A percentile compares a stretch with the other conserved stretches of the same genome.
Conservation (phyloP, 2,888 invertebrate species). For the Aproaerema taeniolella region DNA sequence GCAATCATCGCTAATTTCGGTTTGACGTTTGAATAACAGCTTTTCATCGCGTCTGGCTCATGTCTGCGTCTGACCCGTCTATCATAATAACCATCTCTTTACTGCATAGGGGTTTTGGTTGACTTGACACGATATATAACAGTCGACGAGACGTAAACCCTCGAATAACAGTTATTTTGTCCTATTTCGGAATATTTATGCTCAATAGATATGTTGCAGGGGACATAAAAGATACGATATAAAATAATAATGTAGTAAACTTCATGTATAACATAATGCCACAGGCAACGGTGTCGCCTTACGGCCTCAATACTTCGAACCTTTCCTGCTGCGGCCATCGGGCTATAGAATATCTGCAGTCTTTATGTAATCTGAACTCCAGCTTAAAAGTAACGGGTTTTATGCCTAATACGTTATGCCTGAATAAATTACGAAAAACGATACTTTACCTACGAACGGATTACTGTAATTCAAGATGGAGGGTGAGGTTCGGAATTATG, state of each 20-base stretch:
- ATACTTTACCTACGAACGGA: slow-evolving; percentile 29
- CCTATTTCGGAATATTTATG: not conserved
- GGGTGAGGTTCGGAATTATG: not conserved
- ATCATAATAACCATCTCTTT: slow-evolving; percentile 51
- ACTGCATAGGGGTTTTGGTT: slow-evolving; percentile 32
- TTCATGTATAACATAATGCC: slow-evolving; percentile 47
- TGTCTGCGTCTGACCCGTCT: slow-evolving; percentile 47
- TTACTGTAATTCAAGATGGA: slow-evolving; percentile 16
- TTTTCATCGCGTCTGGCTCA: slow-evolving; percentile 29
- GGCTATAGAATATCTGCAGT: slow-evolving; percentile 69
- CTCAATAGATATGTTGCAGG: no score
- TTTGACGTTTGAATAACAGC: slow-evolving; percentile 10
- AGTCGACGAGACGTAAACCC: not conserved
- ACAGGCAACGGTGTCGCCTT: slow-evolving; percentile 67
- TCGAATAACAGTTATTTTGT: slow-evolving; percentile 2
- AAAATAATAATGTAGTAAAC: slow-evolving; percentile 29
- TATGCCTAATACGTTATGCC: slow-evolving; percentile 55
- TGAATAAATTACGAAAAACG: slow-evolving; percentile 55
- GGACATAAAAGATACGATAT: no score
- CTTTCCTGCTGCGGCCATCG: slow-evolving; percentile 64
- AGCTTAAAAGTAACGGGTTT: slow-evolving; percentile 63
- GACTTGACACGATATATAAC: slow-evolving; percentile 28
- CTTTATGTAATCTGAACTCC: slow-evolving; percentile 61
- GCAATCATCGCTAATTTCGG: slow-evolving; percentile 4
- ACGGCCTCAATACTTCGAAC: slow-evolving; percentile 55